phyloP scores from a whole-genome alignment of 1,140 invertebrate species.

The Drosophila melanogaster region DNA sequence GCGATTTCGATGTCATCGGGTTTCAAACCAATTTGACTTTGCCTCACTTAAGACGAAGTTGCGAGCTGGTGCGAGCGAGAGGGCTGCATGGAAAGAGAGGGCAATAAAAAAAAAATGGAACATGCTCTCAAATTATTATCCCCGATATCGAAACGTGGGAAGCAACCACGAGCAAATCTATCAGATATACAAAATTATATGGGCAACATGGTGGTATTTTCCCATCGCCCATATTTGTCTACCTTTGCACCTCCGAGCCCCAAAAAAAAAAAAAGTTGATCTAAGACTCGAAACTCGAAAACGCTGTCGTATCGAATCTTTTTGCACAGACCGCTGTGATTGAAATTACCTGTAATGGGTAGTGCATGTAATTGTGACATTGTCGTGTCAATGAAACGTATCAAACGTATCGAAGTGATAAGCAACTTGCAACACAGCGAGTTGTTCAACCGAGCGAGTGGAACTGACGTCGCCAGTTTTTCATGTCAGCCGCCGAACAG shows the following conservation, averaged over 20 bases:
- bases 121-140: background rate
- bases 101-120: background rate
- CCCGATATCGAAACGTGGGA: slow-evolving; percentile 7
- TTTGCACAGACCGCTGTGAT: slow-evolving; percentile 28
- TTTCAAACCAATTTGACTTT: slow-evolving; percentile 68
- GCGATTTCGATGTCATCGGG: slow-evolving; percentile 58
- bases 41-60: slow-evolving; percentile 16
- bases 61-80: slow-evolving; percentile 5
- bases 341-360: slow-evolving; percentile 51
- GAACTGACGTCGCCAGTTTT: slow-evolving; percentile 8
- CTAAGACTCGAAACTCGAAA: too few relatives aligned
- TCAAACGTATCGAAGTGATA: slow-evolving; percentile 31
- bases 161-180: background rate
- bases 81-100: background rate
- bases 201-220: too few relatives aligned
- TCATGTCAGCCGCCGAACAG: slow-evolving; percentile 11
- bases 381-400: slow-evolving; percentile 52
- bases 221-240: too few relatives aligned
- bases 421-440: slow-evolving; percentile 29
- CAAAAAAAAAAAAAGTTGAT: too few relatives aligned
- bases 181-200: too few relatives aligned
- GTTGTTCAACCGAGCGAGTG: slow-evolving; percentile 24
- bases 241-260: too few relatives aligned
- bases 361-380: slow-evolving; percentile 45
- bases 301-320: background rate